Percentiles rank a stretch among this genome's conserved stretches.
Evolutionary conservation across 2,797 vertebrate genomes (phyloP).

Genomic region (Oreonectes daqikongensis): DNA sequence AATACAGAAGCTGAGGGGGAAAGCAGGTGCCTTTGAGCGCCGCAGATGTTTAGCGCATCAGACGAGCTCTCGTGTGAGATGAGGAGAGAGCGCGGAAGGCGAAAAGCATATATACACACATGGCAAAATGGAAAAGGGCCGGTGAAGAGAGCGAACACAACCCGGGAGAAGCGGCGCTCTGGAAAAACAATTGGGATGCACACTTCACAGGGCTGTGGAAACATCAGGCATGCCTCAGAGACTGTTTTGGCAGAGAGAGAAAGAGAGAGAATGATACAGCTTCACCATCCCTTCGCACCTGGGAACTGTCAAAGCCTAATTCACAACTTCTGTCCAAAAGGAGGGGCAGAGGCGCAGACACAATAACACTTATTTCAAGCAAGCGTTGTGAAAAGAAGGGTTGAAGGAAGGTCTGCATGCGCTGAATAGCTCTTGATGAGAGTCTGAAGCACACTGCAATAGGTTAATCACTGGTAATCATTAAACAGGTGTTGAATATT

Average conservation of each 20-base stretch:
- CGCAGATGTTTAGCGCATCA: constrained; percentile 50
- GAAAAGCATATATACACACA: constrained; percentile 42
- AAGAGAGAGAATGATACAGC: constrained; percentile 41
- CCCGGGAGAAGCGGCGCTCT: constrained; percentile 57
- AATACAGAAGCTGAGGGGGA: constrained; percentile 45
- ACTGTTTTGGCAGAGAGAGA: constrained; percentile 33
- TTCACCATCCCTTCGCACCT: constrained; percentile 61
- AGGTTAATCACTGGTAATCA: constrained; percentile 72
- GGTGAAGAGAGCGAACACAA: constrained; percentile 60
- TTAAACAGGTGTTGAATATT: constrained; percentile 70
- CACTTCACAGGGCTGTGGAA: constrained; percentile 61
- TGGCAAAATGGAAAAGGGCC: constrained; percentile 54
- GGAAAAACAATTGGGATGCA: constrained; percentile 65
- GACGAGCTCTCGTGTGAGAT: constrained; percentile 39
- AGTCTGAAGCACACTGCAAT: constrained; percentile 58
- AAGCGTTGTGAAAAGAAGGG: constrained; percentile 62
- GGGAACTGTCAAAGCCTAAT: constrained; percentile 62
- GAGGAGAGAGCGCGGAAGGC: constrained; percentile 25
- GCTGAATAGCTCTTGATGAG: constrained; percentile 72
- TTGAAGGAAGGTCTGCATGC: constrained; percentile 58
- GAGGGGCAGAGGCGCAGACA: constrained; percentile 59
- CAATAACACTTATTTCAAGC: constrained; percentile 70
- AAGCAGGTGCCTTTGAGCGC: constrained; percentile 38
- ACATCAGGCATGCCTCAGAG: constrained; percentile 50
- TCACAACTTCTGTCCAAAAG: constrained; percentile 64